Evolutionary conservation across 2,888 invertebrate genomes (phyloP), one percentile per base, ranked within the genome.

Genomic region (Amitus sp.): DNA sequence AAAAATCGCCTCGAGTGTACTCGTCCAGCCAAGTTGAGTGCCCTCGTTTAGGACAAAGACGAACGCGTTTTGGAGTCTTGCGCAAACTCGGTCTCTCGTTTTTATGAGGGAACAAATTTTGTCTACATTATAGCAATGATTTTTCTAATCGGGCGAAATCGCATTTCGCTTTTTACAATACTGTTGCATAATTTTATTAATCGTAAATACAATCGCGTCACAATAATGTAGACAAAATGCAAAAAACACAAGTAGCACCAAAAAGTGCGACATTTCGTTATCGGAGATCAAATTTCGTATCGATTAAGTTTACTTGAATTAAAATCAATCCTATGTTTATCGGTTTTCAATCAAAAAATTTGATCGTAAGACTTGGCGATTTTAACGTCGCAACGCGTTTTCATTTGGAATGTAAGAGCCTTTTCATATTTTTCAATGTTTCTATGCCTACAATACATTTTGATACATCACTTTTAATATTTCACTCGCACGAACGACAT

Each of bases 21-120:
- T 66, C 64, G 57, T 54, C 19, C 10, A 43, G 59, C 62, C 59
- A 57, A 48, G 30, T 43, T n/a, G 12, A 58, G 47, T 46, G 20
- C 55, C 53, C 46, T n/a, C n/a, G n/a, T 23, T 37, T 51, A 18
- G 40, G 39, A 46, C 37, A 12, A 28, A 18, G 23, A 39, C 5
- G 37, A 47, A 45, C n/a, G 15, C 60, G 39, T 62, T 65, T 37
- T 7, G 37, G 37, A 37, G 55, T 60, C 66, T 66, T 67, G 61
- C 65, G 72, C 73, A n/a, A n/a, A 70, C 69, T 70, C 62, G 64
- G 67, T 66, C 68, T 65, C 23, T 15, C 5, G 12, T 37, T 13
- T 37, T 37, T 15, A 15, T 37, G 37, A 37, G 13, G 13, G 12
- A 43, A 23, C 3, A 1, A 10, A 10, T 23, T 19, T 18, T 2